These are phyloP conservation scores for Nasonia longicornis DNA, from an alignment of 1,140 invertebrate genomes.

Conservation along the genomic window DNA sequence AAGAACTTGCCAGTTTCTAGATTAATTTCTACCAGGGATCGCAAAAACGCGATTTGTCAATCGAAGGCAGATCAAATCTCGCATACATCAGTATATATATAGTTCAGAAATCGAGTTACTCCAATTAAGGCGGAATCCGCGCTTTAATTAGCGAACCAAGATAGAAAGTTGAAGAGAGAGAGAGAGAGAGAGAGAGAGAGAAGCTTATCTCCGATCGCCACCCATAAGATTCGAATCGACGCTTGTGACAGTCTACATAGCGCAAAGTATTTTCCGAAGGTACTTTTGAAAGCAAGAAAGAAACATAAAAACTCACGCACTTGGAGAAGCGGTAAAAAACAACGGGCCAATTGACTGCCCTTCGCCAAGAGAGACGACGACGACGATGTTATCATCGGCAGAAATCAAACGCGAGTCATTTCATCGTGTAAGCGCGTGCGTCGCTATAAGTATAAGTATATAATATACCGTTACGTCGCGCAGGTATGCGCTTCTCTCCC, in stretches of 20 bases:
- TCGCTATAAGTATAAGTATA: background rate
- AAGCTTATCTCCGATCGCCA: background rate
- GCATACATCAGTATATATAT: no score
- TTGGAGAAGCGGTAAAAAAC: background rate
- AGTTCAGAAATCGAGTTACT: constrained; percentile 48
- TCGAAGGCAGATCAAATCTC: constrained; percentile 30
- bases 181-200: background rate
- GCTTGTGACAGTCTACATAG: background rate
- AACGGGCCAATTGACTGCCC: constrained; percentile 5
- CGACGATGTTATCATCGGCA: constrained; percentile 49
- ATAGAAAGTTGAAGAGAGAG: constrained; percentile 6
- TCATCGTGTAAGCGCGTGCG: constrained; percentile 31
- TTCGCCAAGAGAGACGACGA: background rate
- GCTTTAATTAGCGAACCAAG: constrained; percentile 53
- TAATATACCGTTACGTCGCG: constrained; percentile 50
- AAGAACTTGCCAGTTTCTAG: no score
- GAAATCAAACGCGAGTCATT: constrained; percentile 55
- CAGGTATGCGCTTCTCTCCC: background rate
- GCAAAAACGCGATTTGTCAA: constrained; percentile 30
- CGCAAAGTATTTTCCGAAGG: background rate
- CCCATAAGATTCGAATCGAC: background rate
- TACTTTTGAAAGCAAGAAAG: background rate
- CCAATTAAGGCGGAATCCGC: constrained; percentile 60
- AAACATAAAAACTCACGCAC: background rate
- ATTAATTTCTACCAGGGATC: background rate